A percentile compares a stretch with the other conserved stretches of the same genome.
Conservation (phyloP, 2,888 invertebrate genomes). For the Caenorhabditis plicata region DNA sequence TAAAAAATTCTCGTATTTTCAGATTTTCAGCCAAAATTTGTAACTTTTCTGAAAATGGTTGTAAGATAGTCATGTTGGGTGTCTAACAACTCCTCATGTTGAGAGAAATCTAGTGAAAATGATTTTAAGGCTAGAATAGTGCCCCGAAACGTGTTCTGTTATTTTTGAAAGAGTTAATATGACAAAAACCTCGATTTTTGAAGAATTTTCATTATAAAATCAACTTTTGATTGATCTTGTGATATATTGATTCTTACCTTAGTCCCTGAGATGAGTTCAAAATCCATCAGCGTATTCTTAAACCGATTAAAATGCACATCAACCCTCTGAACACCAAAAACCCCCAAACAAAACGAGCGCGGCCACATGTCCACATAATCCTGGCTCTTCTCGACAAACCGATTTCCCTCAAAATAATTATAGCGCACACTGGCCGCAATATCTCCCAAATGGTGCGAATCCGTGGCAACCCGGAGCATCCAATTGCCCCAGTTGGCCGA, state of each 20-base stretch:
- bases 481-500: constrained; percentile 61
- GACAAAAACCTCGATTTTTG: no score
- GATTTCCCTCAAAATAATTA: constrained; percentile 61
- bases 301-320: constrained; percentile 86
- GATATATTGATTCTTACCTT: constrained; percentile 21
- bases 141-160: no score
- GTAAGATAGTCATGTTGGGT: no score
- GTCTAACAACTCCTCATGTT: no score
- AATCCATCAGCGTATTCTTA: constrained; percentile 76
- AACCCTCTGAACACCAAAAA: constrained; percentile 86
- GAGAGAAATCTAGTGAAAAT: no score
- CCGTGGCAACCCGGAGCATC: constrained; percentile 57
- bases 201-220: no score
- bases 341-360: constrained; percentile 83
- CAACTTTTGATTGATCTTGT: no score
- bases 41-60: no score
- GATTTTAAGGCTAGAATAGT: no score
- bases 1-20: no score
- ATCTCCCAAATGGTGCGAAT: constrained; percentile 50
- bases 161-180: no score
- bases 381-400: constrained; percentile 39
- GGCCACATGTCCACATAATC: constrained; percentile 66
- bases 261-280: constrained; percentile 81
- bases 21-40: no score
- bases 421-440: constrained; percentile 56